Conservation (phyloP, 2,797 vertebrate genomes). For the Hemitrygon akajei region DNA sequence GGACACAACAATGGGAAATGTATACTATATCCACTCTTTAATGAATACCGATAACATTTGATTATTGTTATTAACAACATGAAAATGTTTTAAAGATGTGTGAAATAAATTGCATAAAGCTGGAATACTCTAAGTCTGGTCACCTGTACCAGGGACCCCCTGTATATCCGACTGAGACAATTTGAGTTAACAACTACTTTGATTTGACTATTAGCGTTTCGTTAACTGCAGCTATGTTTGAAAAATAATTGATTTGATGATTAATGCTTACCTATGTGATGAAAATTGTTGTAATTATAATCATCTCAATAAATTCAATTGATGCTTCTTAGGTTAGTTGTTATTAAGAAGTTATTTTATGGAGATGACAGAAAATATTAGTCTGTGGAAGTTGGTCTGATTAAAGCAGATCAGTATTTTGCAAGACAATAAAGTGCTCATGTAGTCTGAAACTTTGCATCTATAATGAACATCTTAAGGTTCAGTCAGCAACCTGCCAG, state of each 20-base stretch:
- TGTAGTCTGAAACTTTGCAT: background rate
- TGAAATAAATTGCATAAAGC: no score
- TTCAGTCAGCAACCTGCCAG: background rate
- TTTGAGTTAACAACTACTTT: constrained; percentile 9
- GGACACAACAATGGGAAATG: background rate
- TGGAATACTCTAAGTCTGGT: no score
- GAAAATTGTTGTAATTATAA: constrained; percentile 1
- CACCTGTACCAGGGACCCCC: no score
- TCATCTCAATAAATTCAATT: background rate
- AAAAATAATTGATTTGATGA: background rate
- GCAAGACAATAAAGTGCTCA: background rate
- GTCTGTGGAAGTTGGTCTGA: background rate
- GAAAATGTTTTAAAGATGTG: no score
- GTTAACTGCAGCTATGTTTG: background rate
- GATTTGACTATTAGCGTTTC: constrained; percentile 22
- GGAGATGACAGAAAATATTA: background rate
- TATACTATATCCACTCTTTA: no score
- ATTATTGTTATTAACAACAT: no score
- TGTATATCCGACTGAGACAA: background rate
- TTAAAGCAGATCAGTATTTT: background rate
- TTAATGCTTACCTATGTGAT: background rate
- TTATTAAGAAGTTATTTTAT: background rate
- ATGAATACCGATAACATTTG: no score
- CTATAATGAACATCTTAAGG: background rate
- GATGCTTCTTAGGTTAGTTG: constrained; percentile 24